Conservation (phyloP, 2,797 vertebrate genomes). For the Alectoris magna region DNA sequence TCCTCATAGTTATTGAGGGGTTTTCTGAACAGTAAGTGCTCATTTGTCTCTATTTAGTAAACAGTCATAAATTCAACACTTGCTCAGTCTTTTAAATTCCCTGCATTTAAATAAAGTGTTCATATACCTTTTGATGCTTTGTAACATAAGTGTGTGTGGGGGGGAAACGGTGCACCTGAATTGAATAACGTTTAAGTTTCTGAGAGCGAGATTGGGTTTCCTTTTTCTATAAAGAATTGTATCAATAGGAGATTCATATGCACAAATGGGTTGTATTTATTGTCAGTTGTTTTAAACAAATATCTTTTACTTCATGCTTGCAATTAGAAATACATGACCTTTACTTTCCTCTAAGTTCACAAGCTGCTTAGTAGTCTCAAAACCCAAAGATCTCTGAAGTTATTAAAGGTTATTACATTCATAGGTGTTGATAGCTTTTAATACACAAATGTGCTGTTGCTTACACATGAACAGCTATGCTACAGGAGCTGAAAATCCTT, state of each 20-base stretch:
- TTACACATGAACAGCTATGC: not conserved
- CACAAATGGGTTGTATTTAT: not conserved
- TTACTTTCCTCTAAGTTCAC: not conserved
- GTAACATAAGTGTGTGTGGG: too few species aligned
- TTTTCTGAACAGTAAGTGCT: not conserved
- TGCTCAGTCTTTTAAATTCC: not conserved
- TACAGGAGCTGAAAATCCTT: not conserved
- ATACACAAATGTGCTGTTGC: not conserved
- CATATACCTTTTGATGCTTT: not conserved
- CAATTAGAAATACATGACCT: not conserved
- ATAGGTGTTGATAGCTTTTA: not conserved
- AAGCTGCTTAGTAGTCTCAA: not conserved
- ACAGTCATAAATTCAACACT: not conserved
- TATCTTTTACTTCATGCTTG: not conserved
- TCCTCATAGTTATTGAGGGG: not conserved
- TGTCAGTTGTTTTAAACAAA: not conserved
- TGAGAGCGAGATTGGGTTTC: not conserved
- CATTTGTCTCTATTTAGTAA: constrained; percentile 1
- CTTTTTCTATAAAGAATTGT: not conserved
- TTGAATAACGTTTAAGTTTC: not conserved
- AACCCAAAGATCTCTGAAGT: not conserved
- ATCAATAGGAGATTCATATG: not conserved
- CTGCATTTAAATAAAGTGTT: not conserved
- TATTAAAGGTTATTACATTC: not conserved
- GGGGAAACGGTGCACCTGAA: not conserved